Evolutionary conservation across 2,888 invertebrate genomes (phyloP).

Genomic region (Cephalotes varians): DNA sequence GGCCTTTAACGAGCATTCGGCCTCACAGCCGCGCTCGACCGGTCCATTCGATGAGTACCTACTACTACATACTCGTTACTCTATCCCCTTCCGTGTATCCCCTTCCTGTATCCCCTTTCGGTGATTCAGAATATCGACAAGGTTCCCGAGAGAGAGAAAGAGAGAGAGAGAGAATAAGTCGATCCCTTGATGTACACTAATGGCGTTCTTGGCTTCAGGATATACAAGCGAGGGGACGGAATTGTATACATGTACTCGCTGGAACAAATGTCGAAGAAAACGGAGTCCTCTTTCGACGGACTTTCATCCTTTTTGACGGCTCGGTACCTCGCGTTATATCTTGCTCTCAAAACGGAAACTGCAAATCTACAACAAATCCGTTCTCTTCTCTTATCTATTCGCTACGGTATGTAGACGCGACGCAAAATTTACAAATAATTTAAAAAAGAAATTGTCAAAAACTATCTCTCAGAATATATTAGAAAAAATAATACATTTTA

Average conservation of each 20-base stretch:
- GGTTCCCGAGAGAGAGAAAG: not conserved
- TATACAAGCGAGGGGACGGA: slow-evolving; percentile 42
- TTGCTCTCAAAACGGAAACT: slow-evolving; percentile 32
- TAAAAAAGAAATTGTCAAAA: not conserved
- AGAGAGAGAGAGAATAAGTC: slow-evolving; percentile 20
- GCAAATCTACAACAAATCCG: slow-evolving; percentile 13
- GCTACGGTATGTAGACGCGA: not conserved
- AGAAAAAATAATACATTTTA: not conserved
- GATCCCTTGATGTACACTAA: slow-evolving; percentile 52
- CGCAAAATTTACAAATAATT: slow-evolving; percentile 9
- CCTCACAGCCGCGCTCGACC: slow-evolving; percentile 23
- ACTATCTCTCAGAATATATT: not conserved
- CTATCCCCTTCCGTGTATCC: slow-evolving; percentile 31
- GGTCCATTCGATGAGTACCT: slow-evolving; percentile 42
- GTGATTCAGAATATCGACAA: slow-evolving; percentile 50
- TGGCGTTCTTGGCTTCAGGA: slow-evolving; percentile 41
- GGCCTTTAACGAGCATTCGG: slow-evolving; percentile 63
- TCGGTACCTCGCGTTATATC: slow-evolving; percentile 6
- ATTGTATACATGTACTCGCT: slow-evolving; percentile 39
- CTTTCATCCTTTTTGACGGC: slow-evolving; percentile 25
- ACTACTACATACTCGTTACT: slow-evolving; percentile 47
- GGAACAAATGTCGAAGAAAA: slow-evolving; percentile 48
- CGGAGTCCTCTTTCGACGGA: slow-evolving; percentile 46
- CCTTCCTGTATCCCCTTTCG: slow-evolving; percentile 37
- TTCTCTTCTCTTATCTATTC: not conserved